phyloP scores from a whole-genome alignment of 2,113 vertebrate species.

The Burhinus oedicnemus region DNA sequence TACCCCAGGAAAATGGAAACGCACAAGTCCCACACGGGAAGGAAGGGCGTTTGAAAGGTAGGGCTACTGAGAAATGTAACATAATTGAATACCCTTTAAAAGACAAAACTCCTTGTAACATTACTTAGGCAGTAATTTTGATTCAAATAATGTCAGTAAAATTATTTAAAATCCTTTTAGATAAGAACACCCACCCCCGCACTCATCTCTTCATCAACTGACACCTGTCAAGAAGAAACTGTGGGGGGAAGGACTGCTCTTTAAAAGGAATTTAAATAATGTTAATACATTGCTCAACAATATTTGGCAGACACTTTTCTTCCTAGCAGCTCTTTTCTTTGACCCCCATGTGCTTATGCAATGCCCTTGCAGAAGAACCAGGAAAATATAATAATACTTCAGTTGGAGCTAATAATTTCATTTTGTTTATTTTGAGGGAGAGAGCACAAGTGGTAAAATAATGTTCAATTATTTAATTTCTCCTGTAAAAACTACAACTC shows the following conservation, averaged over 20 bases:
- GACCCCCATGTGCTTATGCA: slow-evolving; percentile 7
- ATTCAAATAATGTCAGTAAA: slow-evolving; percentile 64
- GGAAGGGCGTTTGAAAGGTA: neutral
- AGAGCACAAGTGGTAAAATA: neutral
- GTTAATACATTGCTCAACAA: slow-evolving; percentile 24
- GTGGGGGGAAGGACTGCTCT: slow-evolving; percentile 22
- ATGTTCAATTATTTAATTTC: neutral
- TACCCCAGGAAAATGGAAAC: neutral
- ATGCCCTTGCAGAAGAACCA: neutral
- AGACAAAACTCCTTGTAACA: slow-evolving; percentile 20
- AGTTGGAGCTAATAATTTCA: neutral
- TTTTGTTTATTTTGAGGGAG: neutral
- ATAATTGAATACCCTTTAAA: slow-evolving; percentile 36
- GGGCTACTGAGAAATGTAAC: neutral
- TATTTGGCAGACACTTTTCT: slow-evolving; percentile 42
- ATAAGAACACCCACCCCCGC: slow-evolving; percentile 46
- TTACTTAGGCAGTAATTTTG: slow-evolving; percentile 56
- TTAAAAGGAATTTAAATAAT: slow-evolving; percentile 53
- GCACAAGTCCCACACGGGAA: rapidly evolving
- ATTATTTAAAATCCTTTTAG: slow-evolving; percentile 68
- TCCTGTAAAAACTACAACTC: neutral
- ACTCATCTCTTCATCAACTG: slow-evolving; percentile 52
- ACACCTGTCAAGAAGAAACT: slow-evolving; percentile 45
- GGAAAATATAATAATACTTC: neutral
- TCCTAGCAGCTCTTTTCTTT: neutral